Evolutionary conservation across 2,113 vertebrate species (phyloP), one percentile per base, ranked within the genome.

Genomic region (Tauraco erythrolophus): DNA sequence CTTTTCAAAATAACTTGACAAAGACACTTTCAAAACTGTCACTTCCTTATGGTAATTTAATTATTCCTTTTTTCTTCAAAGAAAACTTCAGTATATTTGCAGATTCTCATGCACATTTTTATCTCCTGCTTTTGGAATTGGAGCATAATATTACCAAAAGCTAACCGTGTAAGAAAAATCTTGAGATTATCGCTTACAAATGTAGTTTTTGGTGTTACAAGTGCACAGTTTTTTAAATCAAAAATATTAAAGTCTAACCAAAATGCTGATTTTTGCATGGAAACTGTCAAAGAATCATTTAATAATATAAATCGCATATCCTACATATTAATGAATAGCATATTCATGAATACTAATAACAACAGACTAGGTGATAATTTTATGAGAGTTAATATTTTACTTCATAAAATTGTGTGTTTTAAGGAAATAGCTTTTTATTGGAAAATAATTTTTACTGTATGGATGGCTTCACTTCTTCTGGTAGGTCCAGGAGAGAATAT

Each of bases 1-100:
- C 72, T 74, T 90, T 84, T 7, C 92, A 92, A 93, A 94, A 90
- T 53, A 91, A 37, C 83, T 56, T 71, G 51, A 94, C 80, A 94
- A 84, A 91, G 60, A 81, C 84, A 46, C 88, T 89, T 94, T 91
- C 22, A 60, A 57, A 97, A 53, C 64, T 91, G 53, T 87, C 76
- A 57, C 51, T 91, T 87, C 61, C 23, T 78, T 81, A 35, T 28
- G 61, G 65, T 56, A 85, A 83, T 91, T 85, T 82, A 81, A 79
- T 81, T 89, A 94, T 81, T 94, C 56, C 19, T 62, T 64, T 72
- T 76, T 94, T 70, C 58, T 84, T 92, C 76, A 69, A 64, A 91
- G 81, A 45, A 92, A 92, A 66, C 57, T n/a, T 79, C 24, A 33
- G 13, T 58, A 54, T 62, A 24, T 76, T 77, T 86, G 51, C 61